A percentile compares a stretch with the other conserved stretches of the same genome.
phyloP scores from a whole-genome alignment of 2,797 vertebrate genomes.

The Pempheris klunzingeri region DNA sequence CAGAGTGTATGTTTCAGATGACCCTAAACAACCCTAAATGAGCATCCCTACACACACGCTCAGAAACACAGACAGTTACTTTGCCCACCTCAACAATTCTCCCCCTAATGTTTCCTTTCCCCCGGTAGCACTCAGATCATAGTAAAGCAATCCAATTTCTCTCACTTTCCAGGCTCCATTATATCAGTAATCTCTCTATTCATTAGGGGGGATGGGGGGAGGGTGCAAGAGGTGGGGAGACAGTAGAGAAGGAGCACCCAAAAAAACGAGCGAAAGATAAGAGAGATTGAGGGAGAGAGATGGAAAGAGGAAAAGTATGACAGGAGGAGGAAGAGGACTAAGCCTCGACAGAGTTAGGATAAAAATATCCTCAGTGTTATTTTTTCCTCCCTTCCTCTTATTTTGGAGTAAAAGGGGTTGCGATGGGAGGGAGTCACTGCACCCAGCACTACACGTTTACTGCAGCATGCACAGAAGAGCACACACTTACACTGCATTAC shows the following conservation, averaged over 20 bases:
- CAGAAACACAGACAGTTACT: constrained; percentile 51
- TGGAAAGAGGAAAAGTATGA: constrained; percentile 36
- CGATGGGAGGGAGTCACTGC: constrained; percentile 30
- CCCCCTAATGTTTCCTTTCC: constrained; percentile 35
- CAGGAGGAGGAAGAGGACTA: constrained; percentile 39
- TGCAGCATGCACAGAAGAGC: constrained; percentile 39
- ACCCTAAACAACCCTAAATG: constrained; percentile 57
- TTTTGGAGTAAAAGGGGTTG: constrained; percentile 46
- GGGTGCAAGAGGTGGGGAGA: constrained; percentile 14
- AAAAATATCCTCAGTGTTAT: constrained; percentile 67
- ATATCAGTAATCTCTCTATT: constrained; percentile 66
- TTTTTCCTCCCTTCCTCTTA: constrained; percentile 49
- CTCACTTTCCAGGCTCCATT: constrained; percentile 54
- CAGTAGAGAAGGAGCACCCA: constrained; percentile 19
- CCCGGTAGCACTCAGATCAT: constrained; percentile 38
- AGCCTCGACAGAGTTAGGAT: constrained; percentile 57
- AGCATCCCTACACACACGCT: constrained; percentile 34
- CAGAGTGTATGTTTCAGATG: constrained; percentile 46
- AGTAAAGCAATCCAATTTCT: constrained; percentile 46
- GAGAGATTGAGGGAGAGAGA: constrained; percentile 32
- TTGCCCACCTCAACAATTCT: constrained; percentile 43
- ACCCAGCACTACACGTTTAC: constrained; percentile 42
- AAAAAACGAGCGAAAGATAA: constrained; percentile 31
- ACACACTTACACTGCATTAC: constrained; percentile 27
- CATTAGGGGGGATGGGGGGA: constrained; percentile 24